Conservation (phyloP, 2,797 vertebrate genomes). For the Arrhamphus sclerolepis region DNA sequence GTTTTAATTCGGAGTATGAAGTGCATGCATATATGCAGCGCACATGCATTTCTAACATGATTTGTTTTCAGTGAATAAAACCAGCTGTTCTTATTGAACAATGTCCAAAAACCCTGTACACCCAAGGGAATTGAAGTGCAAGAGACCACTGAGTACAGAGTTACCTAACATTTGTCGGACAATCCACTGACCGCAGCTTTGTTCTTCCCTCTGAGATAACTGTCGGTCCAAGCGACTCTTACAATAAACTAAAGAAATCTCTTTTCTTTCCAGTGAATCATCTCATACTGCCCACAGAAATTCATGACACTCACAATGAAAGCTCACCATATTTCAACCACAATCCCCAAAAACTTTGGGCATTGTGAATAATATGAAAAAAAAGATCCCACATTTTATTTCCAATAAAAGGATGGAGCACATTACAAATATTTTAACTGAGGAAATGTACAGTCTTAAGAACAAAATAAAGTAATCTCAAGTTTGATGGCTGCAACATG, state of each 20-base stretch:
- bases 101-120: conserved; percentile 56
- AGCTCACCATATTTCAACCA: neutral
- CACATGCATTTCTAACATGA: conserved; percentile 55
- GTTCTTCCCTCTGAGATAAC: conserved; percentile 33
- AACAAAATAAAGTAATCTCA: too few species aligned
- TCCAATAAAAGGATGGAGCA: too few species aligned
- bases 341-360: too few species aligned
- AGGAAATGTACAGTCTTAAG: too few species aligned
- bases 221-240: conserved; percentile 35
- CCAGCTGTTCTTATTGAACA: conserved; percentile 76
- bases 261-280: conserved; percentile 4
- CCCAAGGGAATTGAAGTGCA: neutral
- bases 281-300: conserved; percentile 7
- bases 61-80: conserved; percentile 76
- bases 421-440: too few species aligned
- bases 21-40: conserved; percentile 41
- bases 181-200: conserved; percentile 41
- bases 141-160: conserved; percentile 36
- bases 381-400: too few species aligned
- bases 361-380: too few species aligned
- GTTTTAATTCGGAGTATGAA: conserved; percentile 56
- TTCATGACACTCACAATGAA: conserved; percentile 5
- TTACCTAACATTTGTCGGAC: conserved; percentile 58
- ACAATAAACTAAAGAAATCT: conserved; percentile 19
- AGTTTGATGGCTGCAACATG: too few species aligned